Percentiles rank a stretch among this genome's conserved stretches.
phyloP scores from a whole-genome alignment of 2,113 vertebrate genomes.

The Marmota monax region DNA sequence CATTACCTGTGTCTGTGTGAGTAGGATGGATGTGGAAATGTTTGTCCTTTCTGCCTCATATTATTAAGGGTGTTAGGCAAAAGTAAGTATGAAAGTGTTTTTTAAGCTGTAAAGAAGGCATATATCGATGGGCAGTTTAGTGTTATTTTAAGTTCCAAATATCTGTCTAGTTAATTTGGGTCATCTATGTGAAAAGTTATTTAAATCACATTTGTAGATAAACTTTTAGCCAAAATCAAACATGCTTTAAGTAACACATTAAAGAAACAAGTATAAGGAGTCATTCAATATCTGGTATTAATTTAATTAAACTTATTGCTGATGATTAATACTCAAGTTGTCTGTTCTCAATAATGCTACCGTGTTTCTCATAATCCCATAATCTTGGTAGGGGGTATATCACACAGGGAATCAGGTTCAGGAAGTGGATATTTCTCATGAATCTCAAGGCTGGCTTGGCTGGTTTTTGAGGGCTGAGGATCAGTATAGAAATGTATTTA shows the following conservation, averaged over 20 bases:
- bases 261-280: neutral
- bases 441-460: neutral
- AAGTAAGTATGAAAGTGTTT: neutral
- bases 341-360: neutral
- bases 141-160: constrained; percentile 6
- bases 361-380: neutral
- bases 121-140: neutral
- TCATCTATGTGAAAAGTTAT: constrained; percentile 33
- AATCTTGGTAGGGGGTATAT: neutral
- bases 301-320: constrained; percentile 21
- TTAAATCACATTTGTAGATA: constrained; percentile 54
- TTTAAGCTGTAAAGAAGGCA: neutral
- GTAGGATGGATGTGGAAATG: neutral
- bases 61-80: neutral
- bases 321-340: neutral
- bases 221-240: neutral
- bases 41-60: constrained; percentile 6
- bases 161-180: constrained; percentile 43
- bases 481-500: neutral
- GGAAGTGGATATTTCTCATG: neutral
- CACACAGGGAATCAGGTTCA: neutral
- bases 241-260: neutral
- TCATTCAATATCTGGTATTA: neutral
- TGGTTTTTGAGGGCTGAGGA: neutral
- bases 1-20: neutral